Base-by-base conservation (phyloP, 1,140 invertebrate species). In the Drosophila subobscura region DNA sequence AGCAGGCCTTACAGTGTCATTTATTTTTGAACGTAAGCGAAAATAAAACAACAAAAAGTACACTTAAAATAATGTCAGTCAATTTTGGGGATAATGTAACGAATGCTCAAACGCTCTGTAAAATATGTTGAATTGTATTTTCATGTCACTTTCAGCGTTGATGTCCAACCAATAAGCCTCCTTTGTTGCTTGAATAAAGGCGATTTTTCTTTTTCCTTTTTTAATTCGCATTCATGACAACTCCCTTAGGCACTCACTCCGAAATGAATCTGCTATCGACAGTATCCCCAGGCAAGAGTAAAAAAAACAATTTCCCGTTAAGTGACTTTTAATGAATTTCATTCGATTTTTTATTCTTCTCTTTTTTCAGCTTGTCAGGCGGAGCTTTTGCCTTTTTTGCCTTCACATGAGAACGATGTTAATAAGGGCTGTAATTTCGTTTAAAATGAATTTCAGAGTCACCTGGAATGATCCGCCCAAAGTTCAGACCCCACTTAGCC, bases 271-370 rank as follows among this genome's bases (percentile, higher is more conserved):
- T 33, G 4, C 14, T 14, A n/a, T 41, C 0, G 8, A 20, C 12
- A 22, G 8, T 16, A 10, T 1, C 52, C 0, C 8, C 7, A 5
- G 6, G 25, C 3, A 16, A 74, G 71, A 27, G 71, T 57, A 74
- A 53, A 2, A 25, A 71, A 74, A 57, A 45, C 47, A 73, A 73
- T 74, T 65, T 57, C 7, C 41, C 14, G 33, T 52, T 57, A 53
- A 74, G 33, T 44, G 59, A 40, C 53, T 41, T 49, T 73, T 57
- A 74, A 74, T 74, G 52, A 73, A 45, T 72, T 63, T 63, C 27
- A 68, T 5, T 50, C 10, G 33, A 37, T 45, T 20, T 20, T 53
- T 45, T 29, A 6, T 6, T 5, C 33, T 20, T 61, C 27, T 6
- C 8, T 40, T 67, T 45, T 44, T n/a, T 10, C 56, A 20, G 37